A percentile compares a stretch with the other conserved stretches of the same genome.
Conservation (phyloP, 2,113 vertebrate genomes). For the Chaetorhynchus papuensis region DNA sequence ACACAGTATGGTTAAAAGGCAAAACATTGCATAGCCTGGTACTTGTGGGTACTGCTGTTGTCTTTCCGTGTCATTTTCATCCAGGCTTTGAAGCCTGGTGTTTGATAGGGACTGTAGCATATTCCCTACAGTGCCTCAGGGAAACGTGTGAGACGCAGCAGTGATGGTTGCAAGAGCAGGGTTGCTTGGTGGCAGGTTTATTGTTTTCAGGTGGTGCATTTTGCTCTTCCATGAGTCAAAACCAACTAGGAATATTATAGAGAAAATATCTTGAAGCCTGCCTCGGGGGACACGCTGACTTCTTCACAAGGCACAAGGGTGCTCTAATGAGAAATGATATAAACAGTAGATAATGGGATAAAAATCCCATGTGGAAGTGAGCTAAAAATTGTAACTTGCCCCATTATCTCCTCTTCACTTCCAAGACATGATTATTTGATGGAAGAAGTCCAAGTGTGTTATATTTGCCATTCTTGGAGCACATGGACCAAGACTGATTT, state of each 20-base stretch:
- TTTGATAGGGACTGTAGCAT: neutral
- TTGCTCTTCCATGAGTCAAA: neutral
- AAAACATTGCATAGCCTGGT: neutral
- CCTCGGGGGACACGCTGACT: neutral
- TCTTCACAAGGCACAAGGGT: neutral
- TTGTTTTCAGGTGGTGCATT: neutral
- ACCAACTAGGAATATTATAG: neutral
- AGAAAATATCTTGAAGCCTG: neutral
- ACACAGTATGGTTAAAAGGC: neutral
- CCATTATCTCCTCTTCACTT: neutral
- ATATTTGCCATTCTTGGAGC: neutral
- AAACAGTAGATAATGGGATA: neutral
- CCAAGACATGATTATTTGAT: neutral
- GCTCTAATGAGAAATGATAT: neutral
- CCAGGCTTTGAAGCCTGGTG: neutral
- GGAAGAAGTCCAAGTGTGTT: neutral
- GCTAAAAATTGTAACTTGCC: neutral
- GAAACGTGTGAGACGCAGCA: neutral
- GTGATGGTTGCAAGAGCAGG: neutral
- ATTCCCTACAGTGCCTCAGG: neutral
- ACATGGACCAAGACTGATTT: fast-evolving
- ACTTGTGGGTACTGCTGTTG: neutral
- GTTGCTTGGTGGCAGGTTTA: neutral
- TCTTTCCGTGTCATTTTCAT: neutral
- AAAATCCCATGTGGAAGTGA: neutral